Evolutionary conservation across 1,140 invertebrate species (phyloP).

Genomic region (Brachystomella parvula): DNA sequence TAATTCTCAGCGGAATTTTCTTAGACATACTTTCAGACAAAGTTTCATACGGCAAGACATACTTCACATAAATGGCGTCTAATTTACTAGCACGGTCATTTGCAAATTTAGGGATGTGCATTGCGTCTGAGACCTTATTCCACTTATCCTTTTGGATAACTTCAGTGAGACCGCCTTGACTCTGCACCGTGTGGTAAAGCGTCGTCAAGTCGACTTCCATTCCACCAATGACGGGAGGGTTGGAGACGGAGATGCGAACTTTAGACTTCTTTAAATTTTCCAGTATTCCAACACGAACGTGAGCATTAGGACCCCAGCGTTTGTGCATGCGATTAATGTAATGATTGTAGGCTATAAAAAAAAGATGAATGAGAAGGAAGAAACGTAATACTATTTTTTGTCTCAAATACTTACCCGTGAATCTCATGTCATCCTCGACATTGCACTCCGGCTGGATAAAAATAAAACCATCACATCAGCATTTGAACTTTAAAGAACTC

Average conservation of each 20-base stretch:
- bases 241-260: conserved; percentile 19
- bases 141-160: conserved; percentile 87
- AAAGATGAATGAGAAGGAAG: too few relatives aligned
- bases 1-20: conserved; percentile 1
- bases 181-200: conserved; percentile 75
- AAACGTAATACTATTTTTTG: too few relatives aligned
- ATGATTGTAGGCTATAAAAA: conserved; percentile 83
- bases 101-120: conserved; percentile 73
- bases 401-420: conserved; percentile 68
- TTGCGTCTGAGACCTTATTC: conserved; percentile 76
- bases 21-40: conserved; percentile 56
- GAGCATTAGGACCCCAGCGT: conserved; percentile 80
- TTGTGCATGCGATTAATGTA: conserved; percentile 82
- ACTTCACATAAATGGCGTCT: conserved; percentile 89
- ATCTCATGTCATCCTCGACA: conserved; percentile 73
- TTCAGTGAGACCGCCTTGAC: conserved; percentile 74
- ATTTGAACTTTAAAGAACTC: conserved; percentile 18
- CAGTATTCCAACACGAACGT: conserved; percentile 74
- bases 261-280: conserved; percentile 29
- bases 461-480: conserved; percentile 10
- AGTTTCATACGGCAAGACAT: conserved; percentile 81
- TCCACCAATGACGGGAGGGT: conserved; percentile 58
- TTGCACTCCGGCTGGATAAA: conserved; percentile 65
- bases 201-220: conserved; percentile 83
- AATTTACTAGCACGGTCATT: conserved; percentile 76